Evolutionary conservation across 1,140 invertebrate genomes (phyloP), one percentile per base, ranked within the genome.

Genomic region (Leucophenga varia): DNA sequence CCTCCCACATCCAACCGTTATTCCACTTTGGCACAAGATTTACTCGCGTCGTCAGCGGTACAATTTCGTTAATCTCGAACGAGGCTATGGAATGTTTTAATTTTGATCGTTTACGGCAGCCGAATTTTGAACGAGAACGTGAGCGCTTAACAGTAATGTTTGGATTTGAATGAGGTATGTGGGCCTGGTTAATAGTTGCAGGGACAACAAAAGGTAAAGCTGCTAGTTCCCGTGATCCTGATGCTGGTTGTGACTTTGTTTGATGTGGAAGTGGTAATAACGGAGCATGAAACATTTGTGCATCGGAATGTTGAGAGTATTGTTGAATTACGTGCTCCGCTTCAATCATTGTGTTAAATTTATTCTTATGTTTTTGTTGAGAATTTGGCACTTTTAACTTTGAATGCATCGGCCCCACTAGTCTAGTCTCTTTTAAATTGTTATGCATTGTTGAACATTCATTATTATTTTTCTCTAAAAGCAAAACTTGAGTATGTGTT

Each of bases 1-100:
- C 92, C 63, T 90, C 85, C 89, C 91, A 95, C 41, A 82, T 85
- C 93, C 93, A 96, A 4, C 92, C 92, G 63, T 95, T 93, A 57
- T 88, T 91, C 88, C 90, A 93, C 49, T 86, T 87, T 3, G 89
- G 88, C 52, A 80, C 79, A 18, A 79, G 74, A 52, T 80, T 76
- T 7, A 75, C 63, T 58, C 71, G 80, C 65, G 42, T 75, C 31
- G 54, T 78, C 59, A 55, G 72, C 12, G 67, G 67, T 48, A 61
- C 54, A 2, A 58, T 68, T 19, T 70, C 72, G 22, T 73, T 64
- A 19, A 71, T 30, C 37, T 74, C 64, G 31, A 61, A 49, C 5
- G 61, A 68, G n/a, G 71, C 65, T 3, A 61, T 64, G 7, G 57
- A 58, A 9, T 68, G 67, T 4, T 68, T 64, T n/a, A 59, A 60